These are phyloP conservation scores for Zootermopsis nevadensis DNA, from an alignment of 2,888 invertebrate genomes.

Conservation along the genomic window DNA sequence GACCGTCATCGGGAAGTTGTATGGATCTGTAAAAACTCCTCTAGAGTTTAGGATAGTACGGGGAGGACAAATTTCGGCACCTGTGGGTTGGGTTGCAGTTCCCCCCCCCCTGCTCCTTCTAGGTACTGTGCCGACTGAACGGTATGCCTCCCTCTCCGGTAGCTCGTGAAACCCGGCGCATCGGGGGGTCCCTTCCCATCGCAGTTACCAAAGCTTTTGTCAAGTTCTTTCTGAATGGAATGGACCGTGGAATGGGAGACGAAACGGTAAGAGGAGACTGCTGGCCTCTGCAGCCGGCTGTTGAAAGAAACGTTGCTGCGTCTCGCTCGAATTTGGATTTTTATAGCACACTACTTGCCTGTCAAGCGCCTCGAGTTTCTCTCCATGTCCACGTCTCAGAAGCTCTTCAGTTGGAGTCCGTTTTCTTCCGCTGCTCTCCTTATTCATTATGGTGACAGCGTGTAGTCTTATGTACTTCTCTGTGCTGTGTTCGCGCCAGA, in stretches of 20 bases:
- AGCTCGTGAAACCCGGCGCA: conserved; percentile 45
- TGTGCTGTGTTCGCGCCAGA: no score
- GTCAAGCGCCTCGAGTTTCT: conserved; percentile 26
- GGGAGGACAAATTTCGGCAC: conserved; percentile 49
- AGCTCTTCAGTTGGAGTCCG: background rate
- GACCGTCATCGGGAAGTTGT: conserved; percentile 9
- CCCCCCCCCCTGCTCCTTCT: background rate
- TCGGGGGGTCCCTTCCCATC: conserved; percentile 41
- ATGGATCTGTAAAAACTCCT: conserved; percentile 31
- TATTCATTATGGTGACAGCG: background rate
- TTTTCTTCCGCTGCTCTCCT: background rate
- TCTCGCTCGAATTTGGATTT: conserved; percentile 28
- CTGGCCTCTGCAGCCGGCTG: conserved; percentile 38
- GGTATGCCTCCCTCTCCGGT: conserved; percentile 46
- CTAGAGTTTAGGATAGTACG: background rate
- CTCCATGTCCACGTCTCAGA: background rate
- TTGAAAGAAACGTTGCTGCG: conserved; percentile 27
- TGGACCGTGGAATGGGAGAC: conserved; percentile 46
- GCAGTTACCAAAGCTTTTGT: conserved; percentile 30
- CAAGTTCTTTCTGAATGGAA: conserved; percentile 44
- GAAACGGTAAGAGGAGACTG: conserved; percentile 33
- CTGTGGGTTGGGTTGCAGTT: conserved; percentile 46
- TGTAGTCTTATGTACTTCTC: background rate
- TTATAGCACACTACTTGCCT: conserved; percentile 14
- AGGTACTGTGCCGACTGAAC: conserved; percentile 39